Base-by-base conservation (phyloP, 2,888 invertebrate species). In the Dastarcus helophoroides region DNA sequence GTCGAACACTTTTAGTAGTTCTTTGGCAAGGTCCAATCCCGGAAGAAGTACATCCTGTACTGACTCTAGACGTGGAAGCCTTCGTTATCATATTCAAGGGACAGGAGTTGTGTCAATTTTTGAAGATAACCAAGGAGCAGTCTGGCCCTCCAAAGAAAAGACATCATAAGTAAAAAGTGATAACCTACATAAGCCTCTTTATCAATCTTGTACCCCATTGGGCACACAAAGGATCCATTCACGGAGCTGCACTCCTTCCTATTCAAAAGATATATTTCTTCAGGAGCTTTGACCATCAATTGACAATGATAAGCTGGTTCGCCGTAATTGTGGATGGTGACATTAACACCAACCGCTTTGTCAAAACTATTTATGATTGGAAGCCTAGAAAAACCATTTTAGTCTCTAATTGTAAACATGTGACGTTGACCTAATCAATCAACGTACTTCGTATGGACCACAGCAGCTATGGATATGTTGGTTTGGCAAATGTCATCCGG, bases 401-500 rank as follows among this genome's bases (percentile, higher is more conserved):
- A 25, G 2, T 21, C 7, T 4, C 10, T 15, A 25, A 9, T 7
- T 25, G 24, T 26, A 26, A 3, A 11, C 15, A 11, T 8, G 4
- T 5, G n/a, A 24, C n/a, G 9, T 24, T 13, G n/a, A 7, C n/a
- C 19, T 7, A 7, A 17, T 23, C 11, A 9, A 2, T 25, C 14
- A 34, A 38, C 36, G 31, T 36, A 34, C 27, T 30, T 52, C 51
- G 27, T 54, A 48, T 33, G 63, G 37, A 27, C 61, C 26, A 59
- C 46, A 11, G 66, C 43, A 1, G 44, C 48, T 48, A 73, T 51
- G 2, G 48, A 47, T 3, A 73, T 48, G 50, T 64, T 60, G 1
- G 72, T 68, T 5, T 55, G 61, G 45, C 73, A 69, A 29, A 66
- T 58, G 21, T 67, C 53, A 35, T 71, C 70, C 8, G 62, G 56